phyloP scores from a whole-genome alignment of 2,113 vertebrate species.

The Camelus dromedarius region DNA sequence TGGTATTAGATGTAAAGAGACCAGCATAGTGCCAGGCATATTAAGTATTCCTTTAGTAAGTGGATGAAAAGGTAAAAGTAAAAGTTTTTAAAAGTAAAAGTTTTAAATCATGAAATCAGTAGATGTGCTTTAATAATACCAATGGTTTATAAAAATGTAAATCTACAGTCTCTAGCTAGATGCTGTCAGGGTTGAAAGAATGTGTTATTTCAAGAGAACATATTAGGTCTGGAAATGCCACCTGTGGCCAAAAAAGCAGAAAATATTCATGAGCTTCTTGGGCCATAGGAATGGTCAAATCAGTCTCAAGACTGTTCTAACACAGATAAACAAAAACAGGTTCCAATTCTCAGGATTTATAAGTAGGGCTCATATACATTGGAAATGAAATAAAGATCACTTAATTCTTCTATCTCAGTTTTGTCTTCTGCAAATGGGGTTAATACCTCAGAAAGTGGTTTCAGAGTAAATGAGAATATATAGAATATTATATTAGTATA shows the following conservation, averaged over 20 bases:
- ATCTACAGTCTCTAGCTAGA: not conserved
- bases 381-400: not conserved
- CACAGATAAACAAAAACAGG: not conserved
- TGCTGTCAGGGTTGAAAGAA: not conserved
- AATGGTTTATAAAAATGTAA: slow-evolving; percentile 1
- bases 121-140: not conserved
- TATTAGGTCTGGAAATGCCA: not conserved
- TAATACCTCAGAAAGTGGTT: not conserved
- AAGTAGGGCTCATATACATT: not conserved
- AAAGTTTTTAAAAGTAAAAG: not conserved
- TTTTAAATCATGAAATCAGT: not conserved
- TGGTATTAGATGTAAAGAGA: not conserved
- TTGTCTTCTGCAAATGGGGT: not conserved
- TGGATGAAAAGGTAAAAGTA: not conserved
- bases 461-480: not conserved
- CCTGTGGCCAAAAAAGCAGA: not conserved
- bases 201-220: not conserved
- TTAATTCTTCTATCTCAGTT: not conserved
- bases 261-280: not conserved
- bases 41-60: not conserved
- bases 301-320: not conserved
- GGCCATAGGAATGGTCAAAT: not conserved
- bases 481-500: not conserved
- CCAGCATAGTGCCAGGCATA: not conserved
- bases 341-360: not conserved